Percentiles rank a stretch among this genome's conserved stretches.
Conservation (phyloP, 2,797 vertebrate species). For the Protosalanx chinensis region DNA sequence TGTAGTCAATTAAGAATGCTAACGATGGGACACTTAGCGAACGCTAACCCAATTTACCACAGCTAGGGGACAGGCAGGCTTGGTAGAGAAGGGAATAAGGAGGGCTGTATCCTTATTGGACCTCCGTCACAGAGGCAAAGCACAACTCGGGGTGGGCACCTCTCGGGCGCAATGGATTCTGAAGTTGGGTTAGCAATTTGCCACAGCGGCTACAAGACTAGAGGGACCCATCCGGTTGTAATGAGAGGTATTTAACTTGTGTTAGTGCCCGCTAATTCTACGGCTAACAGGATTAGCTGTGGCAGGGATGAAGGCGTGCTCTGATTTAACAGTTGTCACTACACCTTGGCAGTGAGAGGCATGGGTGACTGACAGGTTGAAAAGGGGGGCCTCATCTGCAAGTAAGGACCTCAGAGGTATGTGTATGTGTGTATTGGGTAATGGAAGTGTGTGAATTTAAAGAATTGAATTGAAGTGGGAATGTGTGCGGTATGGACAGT, state of each 20-base stretch:
- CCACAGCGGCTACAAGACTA: conserved; percentile 2
- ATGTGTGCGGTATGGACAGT: conserved; percentile 25
- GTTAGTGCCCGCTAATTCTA: conserved; percentile 53
- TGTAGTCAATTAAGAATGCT: conserved; percentile 74
- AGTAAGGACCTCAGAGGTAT: neutral
- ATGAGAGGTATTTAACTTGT: conserved; percentile 46
- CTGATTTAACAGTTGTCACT: conserved; percentile 70
- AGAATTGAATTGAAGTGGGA: conserved; percentile 5
- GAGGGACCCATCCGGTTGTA: conserved; percentile 47
- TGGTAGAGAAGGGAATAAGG: conserved; percentile 47
- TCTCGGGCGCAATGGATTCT: conserved; percentile 33
- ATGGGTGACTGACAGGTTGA: conserved; percentile 62
- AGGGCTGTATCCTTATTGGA: conserved; percentile 22
- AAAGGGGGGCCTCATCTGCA: conserved; percentile 1
- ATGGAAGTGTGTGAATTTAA: conserved; percentile 2
- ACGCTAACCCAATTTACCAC: conserved; percentile 70
- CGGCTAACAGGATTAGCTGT: conserved; percentile 60
- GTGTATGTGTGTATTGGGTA: conserved; percentile 13
- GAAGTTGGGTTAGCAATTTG: conserved; percentile 22
- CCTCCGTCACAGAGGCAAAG: conserved; percentile 17
- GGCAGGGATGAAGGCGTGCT: conserved; percentile 46
- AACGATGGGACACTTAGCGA: conserved; percentile 74
- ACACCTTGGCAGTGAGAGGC: conserved; percentile 57
- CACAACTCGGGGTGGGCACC: conserved; percentile 31
- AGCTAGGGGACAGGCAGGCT: conserved; percentile 55